phyloP scores from a whole-genome alignment of 2,797 vertebrate species.

The Carduelis carduelis region DNA sequence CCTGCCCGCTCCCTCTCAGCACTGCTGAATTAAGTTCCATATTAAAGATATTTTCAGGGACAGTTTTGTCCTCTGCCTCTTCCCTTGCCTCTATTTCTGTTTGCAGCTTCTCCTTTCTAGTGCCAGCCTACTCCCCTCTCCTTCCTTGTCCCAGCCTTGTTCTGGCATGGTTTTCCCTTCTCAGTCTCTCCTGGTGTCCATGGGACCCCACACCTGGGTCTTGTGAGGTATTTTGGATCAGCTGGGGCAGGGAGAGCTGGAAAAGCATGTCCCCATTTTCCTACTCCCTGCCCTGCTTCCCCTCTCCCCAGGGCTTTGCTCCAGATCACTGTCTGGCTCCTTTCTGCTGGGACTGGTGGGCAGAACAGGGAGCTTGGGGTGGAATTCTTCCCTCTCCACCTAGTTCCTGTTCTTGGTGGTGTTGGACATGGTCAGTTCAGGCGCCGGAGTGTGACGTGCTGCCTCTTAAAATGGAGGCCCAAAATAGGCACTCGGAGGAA shows the following conservation, averaged over 20 bases:
- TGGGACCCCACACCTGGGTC: accelerated
- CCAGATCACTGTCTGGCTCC: accelerated
- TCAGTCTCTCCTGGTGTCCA: accelerated
- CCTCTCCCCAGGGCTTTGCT: background rate
- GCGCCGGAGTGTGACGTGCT: background rate
- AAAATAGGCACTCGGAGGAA: conserved; percentile 59
- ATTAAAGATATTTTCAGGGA: background rate
- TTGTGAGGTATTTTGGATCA: background rate
- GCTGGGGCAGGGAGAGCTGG: background rate
- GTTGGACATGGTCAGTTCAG: background rate
- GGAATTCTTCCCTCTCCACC: background rate
- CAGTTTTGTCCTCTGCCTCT: background rate
- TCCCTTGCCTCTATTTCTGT: background rate
- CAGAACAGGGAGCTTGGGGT: accelerated
- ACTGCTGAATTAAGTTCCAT: accelerated
- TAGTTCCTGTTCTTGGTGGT: accelerated
- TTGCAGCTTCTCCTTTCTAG: background rate
- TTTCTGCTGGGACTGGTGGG: accelerated
- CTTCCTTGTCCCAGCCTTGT: accelerated
- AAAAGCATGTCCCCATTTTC: background rate
- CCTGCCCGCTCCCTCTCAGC: accelerated
- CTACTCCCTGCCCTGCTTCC: background rate
- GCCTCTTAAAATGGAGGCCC: conserved; percentile 56
- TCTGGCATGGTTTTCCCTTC: background rate
- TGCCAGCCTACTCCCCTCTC: background rate